These are phyloP conservation scores for Gymnocephalus cernua DNA, from an alignment of 2,113 vertebrate species.

Conservation along the genomic window DNA sequence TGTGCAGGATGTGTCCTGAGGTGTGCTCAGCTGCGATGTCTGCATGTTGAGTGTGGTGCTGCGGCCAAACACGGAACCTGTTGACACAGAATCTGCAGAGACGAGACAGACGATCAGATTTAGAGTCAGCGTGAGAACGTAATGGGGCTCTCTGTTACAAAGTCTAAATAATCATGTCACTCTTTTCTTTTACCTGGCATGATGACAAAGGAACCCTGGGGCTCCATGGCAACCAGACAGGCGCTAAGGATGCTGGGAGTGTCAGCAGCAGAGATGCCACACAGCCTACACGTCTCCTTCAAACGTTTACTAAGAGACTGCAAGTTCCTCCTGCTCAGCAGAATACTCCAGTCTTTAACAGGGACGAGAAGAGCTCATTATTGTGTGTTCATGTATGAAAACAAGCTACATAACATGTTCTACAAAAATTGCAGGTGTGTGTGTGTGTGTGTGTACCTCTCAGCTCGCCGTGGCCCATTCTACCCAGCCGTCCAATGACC, in stretches of 20 bases:
- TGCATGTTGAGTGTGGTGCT: conserved; percentile 98
- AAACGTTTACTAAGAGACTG: conserved; percentile 96
- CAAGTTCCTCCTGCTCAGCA: conserved; percentile 96
- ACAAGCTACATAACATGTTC: not conserved
- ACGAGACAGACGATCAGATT: not conserved
- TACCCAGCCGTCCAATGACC: conserved; percentile 96
- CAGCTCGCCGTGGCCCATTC: conserved; percentile 96
- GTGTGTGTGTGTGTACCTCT: conserved; percentile 88
- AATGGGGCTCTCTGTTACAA: too few species aligned
- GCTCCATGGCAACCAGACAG: conserved; percentile 98
- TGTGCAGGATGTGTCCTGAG: conserved; percentile 97
- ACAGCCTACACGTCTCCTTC: conserved; percentile 98
- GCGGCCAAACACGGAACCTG: conserved; percentile 96
- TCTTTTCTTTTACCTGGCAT: conserved; percentile 91
- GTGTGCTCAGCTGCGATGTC: conserved; percentile 95
- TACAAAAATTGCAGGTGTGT: not conserved
- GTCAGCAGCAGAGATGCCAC: conserved; percentile 96
- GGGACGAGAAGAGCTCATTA: not conserved
- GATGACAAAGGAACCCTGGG: conserved; percentile 98
- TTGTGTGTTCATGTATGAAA: not conserved
- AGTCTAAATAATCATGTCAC: not conserved
- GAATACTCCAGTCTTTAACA: conserved; percentile 95
- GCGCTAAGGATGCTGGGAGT: conserved; percentile 98
- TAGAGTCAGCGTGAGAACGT: not conserved
- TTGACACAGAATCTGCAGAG: conserved; percentile 92